phyloP scores from a whole-genome alignment of 2,113 vertebrate species.

The Corythaeola cristata region DNA sequence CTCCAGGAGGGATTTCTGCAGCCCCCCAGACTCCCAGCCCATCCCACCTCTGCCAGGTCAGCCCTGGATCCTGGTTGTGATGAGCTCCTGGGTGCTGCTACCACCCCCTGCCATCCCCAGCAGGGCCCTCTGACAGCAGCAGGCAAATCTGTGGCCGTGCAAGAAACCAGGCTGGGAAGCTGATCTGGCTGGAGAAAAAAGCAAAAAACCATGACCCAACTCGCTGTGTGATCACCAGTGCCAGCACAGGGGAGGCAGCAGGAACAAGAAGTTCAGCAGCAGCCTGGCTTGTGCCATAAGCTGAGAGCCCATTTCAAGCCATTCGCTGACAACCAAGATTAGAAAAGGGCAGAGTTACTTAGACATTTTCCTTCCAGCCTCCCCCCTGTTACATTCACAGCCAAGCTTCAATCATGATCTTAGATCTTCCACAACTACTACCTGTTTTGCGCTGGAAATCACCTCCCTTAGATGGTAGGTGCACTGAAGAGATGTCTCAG shows the following conservation, averaged over 20 bases:
- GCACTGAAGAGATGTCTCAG: fast-evolving
- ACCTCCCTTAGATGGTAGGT: not conserved
- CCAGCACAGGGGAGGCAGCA: not conserved
- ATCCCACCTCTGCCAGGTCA: not conserved
- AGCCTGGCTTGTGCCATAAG: not conserved
- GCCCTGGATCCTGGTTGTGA: not conserved
- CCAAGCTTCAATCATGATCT: not conserved
- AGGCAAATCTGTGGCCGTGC: too few species aligned
- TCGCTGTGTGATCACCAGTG: not conserved
- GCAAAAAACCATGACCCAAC: fast-evolving
- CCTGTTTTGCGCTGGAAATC: not conserved
- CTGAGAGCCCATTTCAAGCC: not conserved
- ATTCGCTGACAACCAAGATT: not conserved
- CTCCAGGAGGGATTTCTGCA: not conserved
- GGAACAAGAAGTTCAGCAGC: not conserved
- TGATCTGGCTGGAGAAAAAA: not conserved
- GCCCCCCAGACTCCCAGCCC: not conserved
- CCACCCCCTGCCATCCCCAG: not conserved
- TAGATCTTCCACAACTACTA: not conserved
- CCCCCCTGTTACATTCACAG: not conserved
- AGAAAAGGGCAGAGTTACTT: not conserved
- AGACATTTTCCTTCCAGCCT: not conserved
- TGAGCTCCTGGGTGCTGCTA: not conserved
- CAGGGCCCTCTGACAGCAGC: not conserved
- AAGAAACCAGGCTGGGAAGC: not conserved